Evolutionary conservation across 2,113 vertebrate genomes (phyloP).

Genomic region (Loxodonta africana): DNA sequence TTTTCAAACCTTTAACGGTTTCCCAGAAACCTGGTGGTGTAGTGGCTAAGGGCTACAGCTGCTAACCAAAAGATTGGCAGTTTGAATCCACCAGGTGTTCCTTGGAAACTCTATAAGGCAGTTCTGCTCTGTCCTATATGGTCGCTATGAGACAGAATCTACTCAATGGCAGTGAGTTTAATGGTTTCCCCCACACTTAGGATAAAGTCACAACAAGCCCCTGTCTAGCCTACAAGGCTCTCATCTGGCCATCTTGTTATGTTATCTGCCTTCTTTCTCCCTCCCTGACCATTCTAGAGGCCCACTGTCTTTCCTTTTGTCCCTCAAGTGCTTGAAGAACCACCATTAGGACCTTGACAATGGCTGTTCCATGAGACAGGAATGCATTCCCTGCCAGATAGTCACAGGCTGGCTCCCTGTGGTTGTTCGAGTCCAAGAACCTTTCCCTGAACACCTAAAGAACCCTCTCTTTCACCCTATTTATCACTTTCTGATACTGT

Average conservation of each 20-base stretch:
- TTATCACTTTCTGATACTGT: background rate
- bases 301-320: background rate
- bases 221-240: background rate
- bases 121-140: too few species aligned
- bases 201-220: background rate
- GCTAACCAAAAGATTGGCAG: too few species aligned
- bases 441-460: background rate
- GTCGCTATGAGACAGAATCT: too few species aligned
- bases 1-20: background rate
- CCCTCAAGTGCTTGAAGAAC: background rate
- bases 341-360: background rate
- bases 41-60: too few species aligned
- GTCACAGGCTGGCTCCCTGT: background rate
- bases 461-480: background rate
- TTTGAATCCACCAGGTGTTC: too few species aligned
- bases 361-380: background rate
- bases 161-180: too few species aligned
- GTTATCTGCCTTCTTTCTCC: background rate
- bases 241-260: background rate
- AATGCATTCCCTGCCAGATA: background rate
- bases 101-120: too few species aligned
- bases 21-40: background rate
- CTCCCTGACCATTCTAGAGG: background rate
- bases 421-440: background rate
- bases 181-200: background rate